Conservation (phyloP, 2,113 vertebrate genomes). For the Amphiprion ocellaris region DNA sequence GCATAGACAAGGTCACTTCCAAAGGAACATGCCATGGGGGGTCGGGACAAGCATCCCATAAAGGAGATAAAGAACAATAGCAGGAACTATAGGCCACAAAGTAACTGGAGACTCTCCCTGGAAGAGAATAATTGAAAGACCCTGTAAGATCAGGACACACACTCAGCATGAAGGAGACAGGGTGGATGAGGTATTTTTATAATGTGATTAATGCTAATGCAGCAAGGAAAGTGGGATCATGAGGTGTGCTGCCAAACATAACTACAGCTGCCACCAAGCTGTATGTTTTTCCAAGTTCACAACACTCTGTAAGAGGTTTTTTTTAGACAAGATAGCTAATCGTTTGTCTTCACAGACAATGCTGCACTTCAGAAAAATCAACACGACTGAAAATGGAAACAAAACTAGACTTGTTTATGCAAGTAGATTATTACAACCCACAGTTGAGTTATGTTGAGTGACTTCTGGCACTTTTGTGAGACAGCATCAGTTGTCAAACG, state of each 20-base stretch:
- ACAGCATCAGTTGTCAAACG: not conserved
- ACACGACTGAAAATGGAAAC: slow-evolving; percentile 3
- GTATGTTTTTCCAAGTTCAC: slow-evolving; percentile 41
- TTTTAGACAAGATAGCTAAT: not conserved
- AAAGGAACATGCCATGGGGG: slow-evolving; percentile 78
- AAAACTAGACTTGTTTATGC: not conserved
- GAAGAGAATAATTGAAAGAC: slow-evolving; percentile 81
- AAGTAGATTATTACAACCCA: not conserved
- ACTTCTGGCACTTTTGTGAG: not conserved
- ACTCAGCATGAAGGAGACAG: slow-evolving; percentile 69
- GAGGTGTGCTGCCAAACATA: slow-evolving; percentile 53
- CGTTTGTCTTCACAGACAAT: slow-evolving; percentile 23
- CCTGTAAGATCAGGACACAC: slow-evolving; percentile 70
- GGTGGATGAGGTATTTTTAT: slow-evolving; percentile 72
- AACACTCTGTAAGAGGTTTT: not conserved
- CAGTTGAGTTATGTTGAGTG: not conserved
- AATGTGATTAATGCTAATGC: slow-evolving; percentile 74
- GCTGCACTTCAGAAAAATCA: slow-evolving; percentile 17
- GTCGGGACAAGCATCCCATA: slow-evolving; percentile 85
- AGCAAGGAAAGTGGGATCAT: slow-evolving; percentile 62
- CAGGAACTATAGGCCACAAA: slow-evolving; percentile 88
- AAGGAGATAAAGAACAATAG: slow-evolving; percentile 94
- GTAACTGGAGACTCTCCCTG: slow-evolving; percentile 87
- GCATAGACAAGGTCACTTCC: slow-evolving; percentile 84
- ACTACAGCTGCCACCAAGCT: slow-evolving; percentile 35